These are phyloP conservation scores for Toxotes lorentzi DNA, from an alignment of 2,797 vertebrate genomes.

Conservation along the genomic window DNA sequence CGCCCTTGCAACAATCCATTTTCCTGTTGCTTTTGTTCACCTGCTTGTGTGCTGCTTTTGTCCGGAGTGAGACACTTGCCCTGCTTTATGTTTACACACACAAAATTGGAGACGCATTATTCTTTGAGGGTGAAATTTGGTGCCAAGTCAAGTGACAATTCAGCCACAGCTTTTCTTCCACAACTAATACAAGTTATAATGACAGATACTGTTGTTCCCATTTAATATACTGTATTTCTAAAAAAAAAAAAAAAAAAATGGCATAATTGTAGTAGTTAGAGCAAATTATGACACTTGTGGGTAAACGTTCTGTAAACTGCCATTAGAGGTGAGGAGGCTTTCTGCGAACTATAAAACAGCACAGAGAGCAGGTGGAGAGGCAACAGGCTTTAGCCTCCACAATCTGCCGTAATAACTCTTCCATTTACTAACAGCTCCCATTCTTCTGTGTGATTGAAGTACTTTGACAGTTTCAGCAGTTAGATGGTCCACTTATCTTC, in stretches of 20 bases:
- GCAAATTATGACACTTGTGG: conserved; percentile 83
- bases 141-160: conserved; percentile 66
- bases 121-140: conserved; percentile 59
- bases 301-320: conserved; percentile 81
- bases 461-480: conserved; percentile 67
- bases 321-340: conserved; percentile 79
- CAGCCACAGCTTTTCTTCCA: conserved; percentile 65
- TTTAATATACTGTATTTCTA: conserved; percentile 73
- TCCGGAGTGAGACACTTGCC: conserved; percentile 58
- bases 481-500: conserved; percentile 69
- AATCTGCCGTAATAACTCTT: conserved; percentile 81
- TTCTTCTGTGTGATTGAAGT: conserved; percentile 69
- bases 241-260: conserved; percentile 74
- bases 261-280: conserved; percentile 84
- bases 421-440: conserved; percentile 72
- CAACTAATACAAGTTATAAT: conserved; percentile 72
- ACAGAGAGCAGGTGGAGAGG: conserved; percentile 76
- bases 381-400: conserved; percentile 65
- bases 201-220: conserved; percentile 64
- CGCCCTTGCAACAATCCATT: conserved; percentile 38
- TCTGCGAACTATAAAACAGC: conserved; percentile 59
- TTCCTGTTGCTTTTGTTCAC: conserved; percentile 68
- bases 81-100: conserved; percentile 62
- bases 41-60: conserved; percentile 63
- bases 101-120: conserved; percentile 66